Base-by-base conservation (phyloP, 2,113 vertebrate species). In the Coptodon bakossiorum region DNA sequence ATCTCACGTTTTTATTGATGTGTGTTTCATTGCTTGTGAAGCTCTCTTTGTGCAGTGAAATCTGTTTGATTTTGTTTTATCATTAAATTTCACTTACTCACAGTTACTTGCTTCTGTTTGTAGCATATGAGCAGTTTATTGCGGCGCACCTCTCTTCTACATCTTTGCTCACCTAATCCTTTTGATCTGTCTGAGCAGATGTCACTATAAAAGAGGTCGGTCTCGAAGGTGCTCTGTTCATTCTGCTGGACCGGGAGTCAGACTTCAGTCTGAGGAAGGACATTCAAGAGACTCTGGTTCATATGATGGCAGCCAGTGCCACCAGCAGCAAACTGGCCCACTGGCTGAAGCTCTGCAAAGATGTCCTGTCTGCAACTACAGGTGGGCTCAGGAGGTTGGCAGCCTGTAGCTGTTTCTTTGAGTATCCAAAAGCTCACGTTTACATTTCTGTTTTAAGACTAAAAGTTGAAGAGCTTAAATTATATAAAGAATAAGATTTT, bases 321-420 rank as follows among this genome's bases (percentile, higher is more conserved):
- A 97, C 97, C 12, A 95, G 96, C 19, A 95, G 95, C 56, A 97
- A 96, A n/a, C 97, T 99, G 86, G 97, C 97, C 12, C 97, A 97
- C 90, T 99, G 98, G 98, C 94, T 99, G 50, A 98, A 98, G 61
- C 97, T 99, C 86, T 99, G 98, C 96, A 98, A 98, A 93, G 98
- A 99, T 83, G 97, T 99, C 80, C 97, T 99, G 90, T 97, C 98
- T 76, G 96, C 98, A 3, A 98, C 97, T 57, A 96, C 97, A 71
- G 98, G 98, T 98, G 31, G 17, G 83, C 54, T 54, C 48, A 53
- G 7, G n/a, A 36, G 31, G 7, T 22, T 53, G 24, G 24, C 71
- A 76, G 24, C 14, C 43, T 76, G 43, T 48, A 76, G 71, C 16
- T 48, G 14, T 19, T 50, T 76, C 13, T 76, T 48, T 11, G 71